Percentiles rank a stretch among this genome's conserved stretches.
These are phyloP conservation scores for Andrena bucephala DNA, from an alignment of 2,888 invertebrate species.

Conservation along the genomic window DNA sequence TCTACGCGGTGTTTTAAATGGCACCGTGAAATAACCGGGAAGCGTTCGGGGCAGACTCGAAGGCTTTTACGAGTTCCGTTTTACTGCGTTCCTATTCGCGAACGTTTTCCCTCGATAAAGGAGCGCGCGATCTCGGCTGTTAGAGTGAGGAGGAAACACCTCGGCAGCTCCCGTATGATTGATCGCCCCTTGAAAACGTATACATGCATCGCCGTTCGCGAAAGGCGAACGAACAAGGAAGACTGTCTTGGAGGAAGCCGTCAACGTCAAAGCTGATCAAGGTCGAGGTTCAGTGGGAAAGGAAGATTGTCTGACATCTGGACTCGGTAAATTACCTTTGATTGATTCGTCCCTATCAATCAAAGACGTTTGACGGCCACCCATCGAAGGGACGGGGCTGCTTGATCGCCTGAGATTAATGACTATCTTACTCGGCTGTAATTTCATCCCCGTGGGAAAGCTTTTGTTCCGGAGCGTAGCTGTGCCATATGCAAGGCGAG, in stretches of 20 bases:
- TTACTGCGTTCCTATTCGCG: slow-evolving; percentile 22
- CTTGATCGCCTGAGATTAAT: not conserved
- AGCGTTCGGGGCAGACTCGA: slow-evolving; percentile 27
- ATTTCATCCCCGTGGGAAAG: not conserved
- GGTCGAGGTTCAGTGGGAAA: slow-evolving; percentile 19
- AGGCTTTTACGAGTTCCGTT: slow-evolving; percentile 22
- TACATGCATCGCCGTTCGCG: slow-evolving; percentile 11
- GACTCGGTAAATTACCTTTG: slow-evolving; percentile 9
- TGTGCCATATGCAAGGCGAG: too few species aligned
- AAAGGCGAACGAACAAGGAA: not conserved
- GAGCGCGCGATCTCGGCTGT: not conserved
- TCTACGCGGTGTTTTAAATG: slow-evolving; percentile 60
- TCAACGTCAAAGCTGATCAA: slow-evolving; percentile 7
- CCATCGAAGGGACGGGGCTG: not conserved
- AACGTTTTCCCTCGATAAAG: slow-evolving; percentile 11
- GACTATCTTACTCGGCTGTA: not conserved
- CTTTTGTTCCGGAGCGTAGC: not conserved
- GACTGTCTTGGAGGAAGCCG: not conserved
- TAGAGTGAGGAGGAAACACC: not conserved
- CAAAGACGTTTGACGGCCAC: not conserved
- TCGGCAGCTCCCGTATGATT: not conserved
- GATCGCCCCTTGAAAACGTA: slow-evolving; percentile 13
- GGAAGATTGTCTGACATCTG: not conserved
- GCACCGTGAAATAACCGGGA: slow-evolving; percentile 32
- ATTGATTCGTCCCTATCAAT: slow-evolving; percentile 8